Evolutionary conservation across 2,888 invertebrate species (phyloP), one percentile per base, ranked within the genome.

Genomic region (Flexamia atlantica): DNA sequence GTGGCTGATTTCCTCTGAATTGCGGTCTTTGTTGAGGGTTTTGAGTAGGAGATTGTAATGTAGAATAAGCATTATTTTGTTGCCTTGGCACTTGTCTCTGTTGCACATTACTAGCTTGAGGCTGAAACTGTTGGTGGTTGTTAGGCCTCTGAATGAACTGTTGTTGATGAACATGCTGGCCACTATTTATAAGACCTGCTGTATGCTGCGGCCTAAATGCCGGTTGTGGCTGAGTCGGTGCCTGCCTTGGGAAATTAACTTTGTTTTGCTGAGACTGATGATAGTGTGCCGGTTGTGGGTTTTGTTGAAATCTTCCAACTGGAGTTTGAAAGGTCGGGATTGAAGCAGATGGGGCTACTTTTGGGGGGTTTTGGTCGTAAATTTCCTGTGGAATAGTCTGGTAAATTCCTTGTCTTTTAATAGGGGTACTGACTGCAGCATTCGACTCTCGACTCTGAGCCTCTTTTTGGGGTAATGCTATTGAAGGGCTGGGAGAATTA

Each of bases 201-300:
- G 88, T 91, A 90, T 87, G 87, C 57, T 87, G 86, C 7, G 86
- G 86, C 50, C 86, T 85, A 82, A 87, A 87, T 70, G 85, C 85
- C 28, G 86, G 83, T 20, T 80, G 86, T 17, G 86, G 85, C 76
- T 87, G 88, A 57, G 20, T 57, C 7, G 87, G 87, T 70, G 83
- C 80, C 23, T 85, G 85, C 36, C 85, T 85, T 87, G 86, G 80
- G 87, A 87, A 0, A 89, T 87, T 4, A 86, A 84, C 85, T 85
- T 87, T 84, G 84, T 85, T 85, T 76, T 85, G 42, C 30, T 85
- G 82, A 74, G 89, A 89, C 86, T 91, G 89, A 85, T 91, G 91
- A 0, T 91, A 92, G 84, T 79, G 79, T 90, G 90, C 81, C 46
- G 86, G 86, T 42, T 84, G 76, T 28, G 83, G 84, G 85, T 86